A percentile compares a stretch with the other conserved stretches of the same genome.
Conservation (phyloP, 2,797 vertebrate species). For the Adrianichthys oophorus region DNA sequence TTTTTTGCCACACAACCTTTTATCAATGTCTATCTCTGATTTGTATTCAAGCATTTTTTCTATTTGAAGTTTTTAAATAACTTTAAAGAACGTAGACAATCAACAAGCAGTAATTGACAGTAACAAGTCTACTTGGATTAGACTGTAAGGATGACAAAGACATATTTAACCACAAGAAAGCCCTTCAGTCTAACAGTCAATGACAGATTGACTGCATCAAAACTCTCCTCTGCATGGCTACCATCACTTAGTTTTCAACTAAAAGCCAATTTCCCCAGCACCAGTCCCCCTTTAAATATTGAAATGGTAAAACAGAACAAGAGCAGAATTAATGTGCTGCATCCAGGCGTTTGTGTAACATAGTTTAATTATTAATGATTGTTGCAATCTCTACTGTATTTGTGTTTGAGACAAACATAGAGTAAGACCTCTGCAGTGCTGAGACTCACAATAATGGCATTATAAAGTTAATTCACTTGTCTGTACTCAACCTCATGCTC, state of each 20-base stretch:
- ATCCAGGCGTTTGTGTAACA: conserved; percentile 1
- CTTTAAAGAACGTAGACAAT: background rate
- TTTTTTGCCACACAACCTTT: too few relatives aligned
- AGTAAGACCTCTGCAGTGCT: conserved; percentile 18
- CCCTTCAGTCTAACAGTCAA: too few relatives aligned
- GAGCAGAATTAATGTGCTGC: too few relatives aligned
- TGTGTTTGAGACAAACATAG: conserved; percentile 6
- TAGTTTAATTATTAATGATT: conserved; percentile 11
- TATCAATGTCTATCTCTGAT: too few relatives aligned
- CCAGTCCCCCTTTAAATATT: background rate
- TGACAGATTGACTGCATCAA: background rate
- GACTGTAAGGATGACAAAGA: background rate
- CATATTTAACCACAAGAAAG: background rate
- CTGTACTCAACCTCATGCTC: conserved; percentile 27
- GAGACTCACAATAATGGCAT: conserved; percentile 8
- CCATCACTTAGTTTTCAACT: background rate
- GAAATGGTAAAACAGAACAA: background rate
- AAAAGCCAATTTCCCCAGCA: background rate
- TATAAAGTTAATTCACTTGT: conserved; percentile 42
- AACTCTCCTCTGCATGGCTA: background rate
- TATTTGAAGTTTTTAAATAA: background rate
- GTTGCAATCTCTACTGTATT: conserved; percentile 3
- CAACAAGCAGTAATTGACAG: too few relatives aligned
- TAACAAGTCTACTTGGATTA: background rate
- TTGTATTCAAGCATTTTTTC: background rate